Evolutionary conservation across 2,888 invertebrate species (phyloP).

Genomic region (Drosophila niveifrons): DNA sequence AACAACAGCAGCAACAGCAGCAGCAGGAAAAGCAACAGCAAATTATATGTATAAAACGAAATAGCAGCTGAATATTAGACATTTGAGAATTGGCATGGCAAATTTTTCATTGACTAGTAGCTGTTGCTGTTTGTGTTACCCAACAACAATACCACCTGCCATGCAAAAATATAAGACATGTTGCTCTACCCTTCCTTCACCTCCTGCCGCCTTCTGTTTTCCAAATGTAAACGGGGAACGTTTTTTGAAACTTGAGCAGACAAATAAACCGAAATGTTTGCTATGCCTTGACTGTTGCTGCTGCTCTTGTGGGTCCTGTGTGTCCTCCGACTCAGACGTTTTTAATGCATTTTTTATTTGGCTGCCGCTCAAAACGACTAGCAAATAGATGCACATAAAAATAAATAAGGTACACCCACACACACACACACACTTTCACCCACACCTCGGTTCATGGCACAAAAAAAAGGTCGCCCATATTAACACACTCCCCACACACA

Average conservation of each 20-base stretch:
- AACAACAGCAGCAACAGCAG: conserved; percentile 45
- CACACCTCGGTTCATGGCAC: conserved; percentile 5
- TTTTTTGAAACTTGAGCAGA: conserved; percentile 54
- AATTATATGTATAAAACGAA: conserved; percentile 66
- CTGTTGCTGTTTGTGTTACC: background rate
- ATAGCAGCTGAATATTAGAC: conserved; percentile 78
- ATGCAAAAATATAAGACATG: conserved; percentile 61
- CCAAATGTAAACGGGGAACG: conserved; percentile 20
- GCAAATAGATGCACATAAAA: conserved; percentile 81
- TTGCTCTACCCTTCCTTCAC: conserved; percentile 6
- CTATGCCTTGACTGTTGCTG: conserved; percentile 9
- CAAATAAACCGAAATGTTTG: conserved; percentile 63
- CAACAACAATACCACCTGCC: conserved; percentile 55
- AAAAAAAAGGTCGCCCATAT: conserved; percentile 61
- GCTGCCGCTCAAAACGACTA: conserved; percentile 71
- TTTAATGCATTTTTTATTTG: conserved; percentile 80
- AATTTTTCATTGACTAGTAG: conserved; percentile 73
- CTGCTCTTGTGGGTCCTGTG: conserved; percentile 31
- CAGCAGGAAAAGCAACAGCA: conserved; percentile 36
- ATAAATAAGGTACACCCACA: conserved; percentile 70
- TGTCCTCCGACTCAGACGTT: conserved; percentile 66
- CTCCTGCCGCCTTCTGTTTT: background rate
- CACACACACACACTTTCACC: conserved; percentile 11
- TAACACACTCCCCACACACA: conserved; percentile 64
- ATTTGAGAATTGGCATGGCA: conserved; percentile 79